Evolutionary conservation across 2,797 vertebrate genomes (phyloP).

Genomic region (Bothrops alternatus): DNA sequence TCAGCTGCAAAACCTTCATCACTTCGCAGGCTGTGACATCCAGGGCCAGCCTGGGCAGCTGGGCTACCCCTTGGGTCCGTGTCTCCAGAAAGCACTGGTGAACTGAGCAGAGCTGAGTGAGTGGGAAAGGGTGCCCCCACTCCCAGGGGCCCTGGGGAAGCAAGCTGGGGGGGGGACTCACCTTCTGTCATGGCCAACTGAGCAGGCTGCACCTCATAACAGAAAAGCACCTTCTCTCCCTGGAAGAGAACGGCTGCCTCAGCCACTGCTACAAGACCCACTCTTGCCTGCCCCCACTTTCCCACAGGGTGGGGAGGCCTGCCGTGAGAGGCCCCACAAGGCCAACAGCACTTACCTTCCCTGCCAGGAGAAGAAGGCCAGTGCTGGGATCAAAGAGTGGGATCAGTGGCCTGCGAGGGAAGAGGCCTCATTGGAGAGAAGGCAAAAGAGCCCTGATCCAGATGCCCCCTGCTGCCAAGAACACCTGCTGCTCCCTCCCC

Average conservation of each 20-base stretch:
- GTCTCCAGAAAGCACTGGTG: constrained; percentile 84
- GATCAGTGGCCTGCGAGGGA: constrained; percentile 75
- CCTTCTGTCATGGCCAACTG: background rate
- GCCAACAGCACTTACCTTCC: constrained; percentile 75
- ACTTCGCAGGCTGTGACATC: constrained; percentile 88
- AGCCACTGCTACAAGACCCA: too few species aligned
- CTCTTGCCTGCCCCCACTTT: background rate
- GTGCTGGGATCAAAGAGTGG: constrained; percentile 87
- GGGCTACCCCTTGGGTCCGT: constrained; percentile 75
- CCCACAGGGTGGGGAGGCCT: background rate
- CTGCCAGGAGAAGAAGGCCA: constrained; percentile 83
- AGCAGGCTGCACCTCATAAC: background rate
- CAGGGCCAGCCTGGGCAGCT: constrained; percentile 81
- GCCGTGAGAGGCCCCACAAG: background rate
- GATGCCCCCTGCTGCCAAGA: background rate
- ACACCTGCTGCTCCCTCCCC: background rate
- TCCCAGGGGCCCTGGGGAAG: background rate
- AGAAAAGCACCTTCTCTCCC: background rate
- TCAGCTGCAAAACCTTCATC: constrained; percentile 87
- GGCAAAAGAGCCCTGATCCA: background rate
- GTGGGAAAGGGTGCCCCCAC: accelerated
- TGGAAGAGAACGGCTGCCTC: background rate
- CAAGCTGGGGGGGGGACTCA: background rate
- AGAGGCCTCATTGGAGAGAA: background rate
- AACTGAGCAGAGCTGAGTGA: constrained; percentile 65